Base-by-base conservation (phyloP, 2,888 invertebrate species). In the Harpagoxenus sublaevis region DNA sequence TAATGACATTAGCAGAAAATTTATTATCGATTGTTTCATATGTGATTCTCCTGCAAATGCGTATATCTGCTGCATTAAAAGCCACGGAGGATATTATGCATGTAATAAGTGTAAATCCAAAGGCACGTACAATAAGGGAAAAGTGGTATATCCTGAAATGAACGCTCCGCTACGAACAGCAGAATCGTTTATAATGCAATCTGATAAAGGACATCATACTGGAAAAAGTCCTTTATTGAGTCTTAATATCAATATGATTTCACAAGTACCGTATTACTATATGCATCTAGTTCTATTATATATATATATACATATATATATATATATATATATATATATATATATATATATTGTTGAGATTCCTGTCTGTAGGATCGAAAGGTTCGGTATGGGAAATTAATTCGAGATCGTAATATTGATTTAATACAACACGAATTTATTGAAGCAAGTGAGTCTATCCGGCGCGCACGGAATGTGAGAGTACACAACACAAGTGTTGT, bases 21-120 rank as follows among this genome's bases (percentile, higher is more conserved):
- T 68, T 51, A 31, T 68, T 28, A 68, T 68, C 10, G 68, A 68
- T 31, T 51, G 51, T 18, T 68, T 68, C 6, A 68, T 68, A 68
- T 68, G 68, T 15, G 68, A 68, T 51, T 48, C 68, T 18, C 48
- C 68, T 68, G 31, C 31, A 68, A 51, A 10, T n/a, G 51, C 51
- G 3, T 68, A 68, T 31, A 68, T 68, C 5, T 51, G 15, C 8
- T 66, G 66, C 3, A 51, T 31, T 9, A 68, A 68, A 68, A 51
- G 3, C 31, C 51, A 68, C 18, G 31, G 31, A 6, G 68, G 31
- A 68, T 68, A 68, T 31, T 68, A 68, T 51, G 48, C 31, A 31
- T 68, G 68, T 51, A 9, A 4, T 9, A 68, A 68, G 5, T 51
- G 51, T 31, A 18, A 68, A 68, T 51, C 48, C 3, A 68, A 68